A percentile compares a stretch with the other conserved stretches of the same genome.
phyloP scores from a whole-genome alignment of 2,888 invertebrate genomes.

The Mythimna pallens region DNA sequence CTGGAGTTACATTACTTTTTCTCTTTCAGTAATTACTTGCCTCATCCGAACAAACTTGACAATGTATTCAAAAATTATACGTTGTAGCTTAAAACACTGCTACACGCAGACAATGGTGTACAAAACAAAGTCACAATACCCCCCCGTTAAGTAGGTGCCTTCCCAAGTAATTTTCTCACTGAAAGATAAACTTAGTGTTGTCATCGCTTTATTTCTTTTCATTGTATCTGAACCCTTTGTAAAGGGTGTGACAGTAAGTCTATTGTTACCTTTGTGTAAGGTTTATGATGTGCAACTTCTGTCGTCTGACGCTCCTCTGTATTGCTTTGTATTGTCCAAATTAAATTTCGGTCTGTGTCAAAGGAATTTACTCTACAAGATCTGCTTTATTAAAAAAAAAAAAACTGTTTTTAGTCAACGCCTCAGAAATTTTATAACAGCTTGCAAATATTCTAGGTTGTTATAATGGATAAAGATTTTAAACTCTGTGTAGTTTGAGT shows the following conservation, averaged over 20 bases:
- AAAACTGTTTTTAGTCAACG: constrained; percentile 18
- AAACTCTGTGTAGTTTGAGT: not conserved
- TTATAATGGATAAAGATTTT: constrained; percentile 12
- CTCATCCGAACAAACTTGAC: constrained; percentile 52
- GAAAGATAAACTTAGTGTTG: constrained; percentile 75
- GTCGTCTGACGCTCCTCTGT: constrained; percentile 62
- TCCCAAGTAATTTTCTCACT: constrained; percentile 71
- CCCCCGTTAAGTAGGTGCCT: constrained; percentile 64
- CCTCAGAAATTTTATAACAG: constrained; percentile 9
- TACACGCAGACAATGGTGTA: constrained; percentile 64
- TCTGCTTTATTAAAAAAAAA: constrained; percentile 44
- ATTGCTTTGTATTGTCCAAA: constrained; percentile 68
- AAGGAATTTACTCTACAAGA: constrained; percentile 44
- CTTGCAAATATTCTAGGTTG: not conserved
- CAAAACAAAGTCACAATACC: constrained; percentile 69
- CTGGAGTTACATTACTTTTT: constrained; percentile 52
- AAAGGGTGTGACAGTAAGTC: constrained; percentile 68
- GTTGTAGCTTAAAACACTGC: constrained; percentile 51
- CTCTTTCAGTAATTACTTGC: constrained; percentile 48
- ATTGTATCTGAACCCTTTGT: constrained; percentile 79
- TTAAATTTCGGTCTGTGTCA: constrained; percentile 60
- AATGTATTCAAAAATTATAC: constrained; percentile 65
- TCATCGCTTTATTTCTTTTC: constrained; percentile 78
- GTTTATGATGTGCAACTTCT: constrained; percentile 80
- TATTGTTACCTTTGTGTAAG: constrained; percentile 79